Evolutionary conservation across 2,888 invertebrate species (phyloP).

Genomic region (Aspidapion aeneum): DNA sequence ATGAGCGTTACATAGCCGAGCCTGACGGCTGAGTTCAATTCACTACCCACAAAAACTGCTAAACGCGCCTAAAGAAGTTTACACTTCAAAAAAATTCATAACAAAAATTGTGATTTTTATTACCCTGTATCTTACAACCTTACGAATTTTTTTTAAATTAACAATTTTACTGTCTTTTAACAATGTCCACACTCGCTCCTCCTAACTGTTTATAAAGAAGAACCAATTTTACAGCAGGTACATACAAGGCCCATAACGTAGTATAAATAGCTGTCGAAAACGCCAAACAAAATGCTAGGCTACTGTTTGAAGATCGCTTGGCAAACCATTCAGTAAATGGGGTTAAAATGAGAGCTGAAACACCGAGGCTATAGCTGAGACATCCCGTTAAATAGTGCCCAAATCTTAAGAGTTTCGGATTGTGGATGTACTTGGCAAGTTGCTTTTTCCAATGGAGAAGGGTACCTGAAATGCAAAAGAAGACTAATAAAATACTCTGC

Average conservation of each 20-base stretch:
- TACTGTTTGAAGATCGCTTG: constrained; percentile 12
- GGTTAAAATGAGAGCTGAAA: constrained; percentile 32
- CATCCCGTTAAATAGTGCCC: constrained; percentile 33
- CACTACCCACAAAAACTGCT: too few relatives aligned
- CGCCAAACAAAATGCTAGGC: constrained; percentile 16
- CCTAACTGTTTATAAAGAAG: too few relatives aligned
- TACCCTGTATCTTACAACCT: too few relatives aligned
- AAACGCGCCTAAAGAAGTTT: too few relatives aligned
- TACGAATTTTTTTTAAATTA: too few relatives aligned
- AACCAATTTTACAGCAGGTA: constrained; percentile 21
- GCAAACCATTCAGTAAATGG: constrained; percentile 35
- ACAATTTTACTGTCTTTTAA: too few relatives aligned
- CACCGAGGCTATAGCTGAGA: constrained; percentile 32
- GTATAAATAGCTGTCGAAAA: constrained; percentile 17
- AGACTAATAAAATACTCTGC: too few relatives aligned
- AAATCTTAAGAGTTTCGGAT: constrained; percentile 32
- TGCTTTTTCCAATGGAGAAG: constrained; percentile 37
- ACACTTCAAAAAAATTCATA: too few relatives aligned
- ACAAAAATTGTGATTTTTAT: too few relatives aligned
- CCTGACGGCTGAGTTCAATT: too few relatives aligned
- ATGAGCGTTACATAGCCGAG: too few relatives aligned
- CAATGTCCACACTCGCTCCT: too few relatives aligned
- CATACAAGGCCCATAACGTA: constrained; percentile 22
- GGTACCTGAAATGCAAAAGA: constrained; percentile 17
- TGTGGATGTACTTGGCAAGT: constrained; percentile 29